These are phyloP conservation scores for Siphamia tubifer DNA, from an alignment of 2,113 vertebrate species.

Conservation along the genomic window DNA sequence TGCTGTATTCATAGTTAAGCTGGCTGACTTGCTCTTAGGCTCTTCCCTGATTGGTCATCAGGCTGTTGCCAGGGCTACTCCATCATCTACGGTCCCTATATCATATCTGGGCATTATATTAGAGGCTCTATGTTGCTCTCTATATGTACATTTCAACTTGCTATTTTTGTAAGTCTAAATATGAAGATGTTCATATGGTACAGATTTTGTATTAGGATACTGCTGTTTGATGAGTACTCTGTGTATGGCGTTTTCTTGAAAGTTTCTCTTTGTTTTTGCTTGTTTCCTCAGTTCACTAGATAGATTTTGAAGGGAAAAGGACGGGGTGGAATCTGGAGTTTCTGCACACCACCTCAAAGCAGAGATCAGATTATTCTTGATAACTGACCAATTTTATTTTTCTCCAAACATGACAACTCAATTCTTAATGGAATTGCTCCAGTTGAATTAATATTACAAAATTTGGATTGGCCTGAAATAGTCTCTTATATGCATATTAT, in stretches of 20 bases:
- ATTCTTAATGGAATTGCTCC: slow-evolving; percentile 1
- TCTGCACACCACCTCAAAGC: slow-evolving; percentile 69
- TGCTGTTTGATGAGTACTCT: not conserved
- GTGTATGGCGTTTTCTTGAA: not conserved
- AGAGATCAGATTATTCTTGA: slow-evolving; percentile 23
- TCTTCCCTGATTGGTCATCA: slow-evolving; percentile 13
- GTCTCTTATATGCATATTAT: not conserved
- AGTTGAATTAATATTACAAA: not conserved
- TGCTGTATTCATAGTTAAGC: slow-evolving; percentile 1
- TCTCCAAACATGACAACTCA: not conserved
- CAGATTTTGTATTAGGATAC: not conserved
- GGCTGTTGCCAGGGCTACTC: slow-evolving; percentile 2
- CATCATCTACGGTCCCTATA: not conserved
- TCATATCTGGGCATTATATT: not conserved
- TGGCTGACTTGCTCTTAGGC: not conserved
- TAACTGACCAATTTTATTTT: slow-evolving; percentile 7
- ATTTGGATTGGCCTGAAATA: not conserved
- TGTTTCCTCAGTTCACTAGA: not conserved
- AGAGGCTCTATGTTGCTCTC: not conserved
- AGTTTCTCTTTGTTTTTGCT: slow-evolving; percentile 17
- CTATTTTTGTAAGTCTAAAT: not conserved
- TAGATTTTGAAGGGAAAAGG: not conserved
- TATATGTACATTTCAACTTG: not conserved
- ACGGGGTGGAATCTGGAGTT: slow-evolving; percentile 68
- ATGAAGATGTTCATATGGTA: not conserved